A percentile compares a stretch with the other conserved stretches of the same genome.
phyloP scores from a whole-genome alignment of 2,113 vertebrate genomes.

The Tenebrosternarchus preto region DNA sequence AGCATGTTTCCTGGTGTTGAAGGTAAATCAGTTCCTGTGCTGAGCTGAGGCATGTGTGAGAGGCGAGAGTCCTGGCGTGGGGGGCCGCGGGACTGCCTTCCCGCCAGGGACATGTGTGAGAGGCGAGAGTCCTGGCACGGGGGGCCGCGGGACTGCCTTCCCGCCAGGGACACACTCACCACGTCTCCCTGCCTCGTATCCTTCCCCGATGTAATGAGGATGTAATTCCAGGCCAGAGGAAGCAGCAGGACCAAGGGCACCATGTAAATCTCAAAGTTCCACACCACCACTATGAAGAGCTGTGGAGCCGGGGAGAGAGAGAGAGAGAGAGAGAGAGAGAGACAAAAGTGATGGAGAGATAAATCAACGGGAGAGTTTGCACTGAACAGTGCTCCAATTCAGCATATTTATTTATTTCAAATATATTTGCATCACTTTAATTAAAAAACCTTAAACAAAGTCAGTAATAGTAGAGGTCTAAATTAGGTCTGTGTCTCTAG shows the following conservation, averaged over 20 bases:
- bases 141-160: constrained; percentile 6
- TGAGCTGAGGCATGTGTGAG: neutral
- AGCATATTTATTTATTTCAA: too few species aligned
- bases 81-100: constrained; percentile 6
- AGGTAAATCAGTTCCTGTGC: too few species aligned
- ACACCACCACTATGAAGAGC: constrained; percentile 93
- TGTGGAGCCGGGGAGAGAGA: constrained; percentile 56
- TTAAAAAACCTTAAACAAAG: too few species aligned
- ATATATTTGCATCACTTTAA: too few species aligned
- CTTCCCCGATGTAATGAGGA: constrained; percentile 90
- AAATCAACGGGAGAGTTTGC: neutral
- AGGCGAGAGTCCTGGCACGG: neutral
- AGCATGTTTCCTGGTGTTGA: neutral
- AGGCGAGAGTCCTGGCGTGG: neutral
- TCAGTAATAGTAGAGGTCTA: too few species aligned
- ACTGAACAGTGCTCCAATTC: neutral
- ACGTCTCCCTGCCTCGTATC: constrained; percentile 88
- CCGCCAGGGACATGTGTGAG: neutral
- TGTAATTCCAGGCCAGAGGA: constrained; percentile 92
- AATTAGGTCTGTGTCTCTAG: neutral
- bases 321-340: constrained; percentile 35
- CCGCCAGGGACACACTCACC: constrained; percentile 81
- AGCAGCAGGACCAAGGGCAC: constrained; percentile 88
- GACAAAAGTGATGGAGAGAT: constrained; percentile 13
- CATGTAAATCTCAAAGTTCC: constrained; percentile 99